A percentile compares a stretch with the other conserved stretches of the same genome.
These are phyloP conservation scores for Pogoniulus pusillus DNA, from an alignment of 2,797 vertebrate species.

Conservation along the genomic window DNA sequence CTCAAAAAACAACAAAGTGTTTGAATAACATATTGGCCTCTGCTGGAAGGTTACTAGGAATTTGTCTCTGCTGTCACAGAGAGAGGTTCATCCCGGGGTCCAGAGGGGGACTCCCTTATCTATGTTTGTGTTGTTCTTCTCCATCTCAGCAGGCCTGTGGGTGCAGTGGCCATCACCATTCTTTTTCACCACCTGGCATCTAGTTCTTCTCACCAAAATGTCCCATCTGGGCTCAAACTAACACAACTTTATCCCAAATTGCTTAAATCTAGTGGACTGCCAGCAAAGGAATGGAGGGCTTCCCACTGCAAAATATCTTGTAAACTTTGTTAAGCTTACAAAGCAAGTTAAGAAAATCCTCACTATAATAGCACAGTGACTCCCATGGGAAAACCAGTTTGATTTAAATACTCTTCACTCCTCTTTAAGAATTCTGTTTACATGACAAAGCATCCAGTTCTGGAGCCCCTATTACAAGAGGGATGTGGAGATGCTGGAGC, in stretches of 20 bases:
- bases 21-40: neutral
- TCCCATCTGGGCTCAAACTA: too few relatives aligned
- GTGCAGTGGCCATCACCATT: too few relatives aligned
- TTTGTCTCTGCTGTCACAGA: neutral
- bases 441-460: too few relatives aligned
- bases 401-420: neutral
- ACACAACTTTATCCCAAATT: neutral
- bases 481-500: too few relatives aligned
- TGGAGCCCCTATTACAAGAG: too few relatives aligned
- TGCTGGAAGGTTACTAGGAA: neutral
- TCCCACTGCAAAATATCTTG: neutral
- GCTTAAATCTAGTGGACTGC: neutral
- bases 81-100: too few relatives aligned
- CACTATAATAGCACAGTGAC: neutral
- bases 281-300: neutral
- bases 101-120: too few relatives aligned
- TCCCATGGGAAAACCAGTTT: neutral
- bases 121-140: too few relatives aligned
- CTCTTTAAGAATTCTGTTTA: neutral
- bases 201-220: too few relatives aligned
- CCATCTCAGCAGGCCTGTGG: too few relatives aligned
- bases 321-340: neutral
- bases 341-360: neutral
- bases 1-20: neutral
- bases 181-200: too few relatives aligned